phyloP scores from a whole-genome alignment of 35 echinoderm and acorn worm genomes.

The Stichopus chloronotus region DNA sequence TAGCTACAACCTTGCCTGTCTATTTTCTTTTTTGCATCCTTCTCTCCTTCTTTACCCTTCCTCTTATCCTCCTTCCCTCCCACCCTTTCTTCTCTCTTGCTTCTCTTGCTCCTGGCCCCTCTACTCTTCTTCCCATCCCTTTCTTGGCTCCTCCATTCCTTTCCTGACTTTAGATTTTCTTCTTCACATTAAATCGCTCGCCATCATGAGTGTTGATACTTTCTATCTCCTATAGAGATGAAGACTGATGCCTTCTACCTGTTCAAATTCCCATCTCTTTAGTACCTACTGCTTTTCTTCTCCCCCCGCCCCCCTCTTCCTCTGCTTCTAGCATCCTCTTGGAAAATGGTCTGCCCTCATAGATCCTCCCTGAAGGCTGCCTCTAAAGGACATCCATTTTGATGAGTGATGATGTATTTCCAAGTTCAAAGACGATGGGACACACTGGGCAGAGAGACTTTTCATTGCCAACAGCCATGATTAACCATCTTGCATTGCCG shows the following conservation, averaged over 20 bases:
- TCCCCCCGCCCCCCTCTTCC: not conserved
- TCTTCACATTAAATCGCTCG: too few species aligned
- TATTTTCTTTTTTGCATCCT: too few species aligned
- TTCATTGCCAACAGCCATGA: conserved; percentile 35
- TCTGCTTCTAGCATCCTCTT: not conserved
- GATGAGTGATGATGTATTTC: not conserved
- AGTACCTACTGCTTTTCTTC: too few species aligned
- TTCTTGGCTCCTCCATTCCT: too few species aligned
- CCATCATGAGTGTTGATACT: not conserved
- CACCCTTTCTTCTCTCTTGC: not conserved
- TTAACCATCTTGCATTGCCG: conserved; percentile 21
- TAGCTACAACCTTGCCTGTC: too few species aligned
- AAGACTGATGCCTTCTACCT: too few species aligned
- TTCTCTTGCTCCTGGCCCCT: too few species aligned
- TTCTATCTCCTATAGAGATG: not conserved
- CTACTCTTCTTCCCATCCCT: too few species aligned
- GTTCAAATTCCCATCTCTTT: too few species aligned
- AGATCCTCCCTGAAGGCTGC: not conserved
- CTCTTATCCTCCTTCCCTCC: not conserved
- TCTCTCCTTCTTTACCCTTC: not conserved
- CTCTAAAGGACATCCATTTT: not conserved
- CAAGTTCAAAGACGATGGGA: not conserved
- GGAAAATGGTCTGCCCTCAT: not conserved
- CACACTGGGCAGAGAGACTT: not conserved
- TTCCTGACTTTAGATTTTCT: too few species aligned